A percentile compares a stretch with the other conserved stretches of the same genome.
phyloP scores from a whole-genome alignment of 2,888 invertebrate species.

The Allolobophora icterica region DNA sequence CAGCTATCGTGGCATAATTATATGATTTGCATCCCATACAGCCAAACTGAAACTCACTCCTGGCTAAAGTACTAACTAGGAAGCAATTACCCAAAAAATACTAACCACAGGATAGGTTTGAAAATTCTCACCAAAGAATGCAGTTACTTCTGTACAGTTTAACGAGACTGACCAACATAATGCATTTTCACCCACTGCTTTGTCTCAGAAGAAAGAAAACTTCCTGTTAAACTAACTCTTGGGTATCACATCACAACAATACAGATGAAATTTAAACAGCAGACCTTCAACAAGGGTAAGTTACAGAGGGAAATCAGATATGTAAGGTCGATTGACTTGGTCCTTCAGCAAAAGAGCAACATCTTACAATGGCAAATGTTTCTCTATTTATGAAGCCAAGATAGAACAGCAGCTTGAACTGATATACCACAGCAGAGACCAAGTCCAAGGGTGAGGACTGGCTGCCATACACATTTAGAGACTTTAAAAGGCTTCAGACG shows the following conservation, averaged over 20 bases:
- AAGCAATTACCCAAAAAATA: no score
- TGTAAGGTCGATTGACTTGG: background rate
- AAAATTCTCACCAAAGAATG: background rate
- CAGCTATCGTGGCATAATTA: background rate
- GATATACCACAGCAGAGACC: background rate
- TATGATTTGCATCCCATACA: background rate
- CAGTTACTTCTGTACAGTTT: no score
- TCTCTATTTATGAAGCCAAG: background rate
- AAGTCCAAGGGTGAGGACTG: background rate
- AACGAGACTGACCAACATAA: no score
- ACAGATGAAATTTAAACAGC: background rate
- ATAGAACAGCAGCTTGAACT: background rate
- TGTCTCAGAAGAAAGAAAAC: no score
- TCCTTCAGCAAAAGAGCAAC: background rate
- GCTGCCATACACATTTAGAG: background rate
- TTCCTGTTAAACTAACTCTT: background rate
- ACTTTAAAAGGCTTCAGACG: background rate
- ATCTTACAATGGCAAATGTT: background rate
- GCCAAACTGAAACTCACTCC: background rate
- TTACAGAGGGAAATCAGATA: background rate
- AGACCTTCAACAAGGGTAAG: background rate
- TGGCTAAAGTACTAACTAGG: no score
- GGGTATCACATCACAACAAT: background rate
- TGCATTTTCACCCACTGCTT: no score
- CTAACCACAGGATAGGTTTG: no score